Conservation (phyloP, 2,888 invertebrate genomes). For the Agelastica alni region DNA sequence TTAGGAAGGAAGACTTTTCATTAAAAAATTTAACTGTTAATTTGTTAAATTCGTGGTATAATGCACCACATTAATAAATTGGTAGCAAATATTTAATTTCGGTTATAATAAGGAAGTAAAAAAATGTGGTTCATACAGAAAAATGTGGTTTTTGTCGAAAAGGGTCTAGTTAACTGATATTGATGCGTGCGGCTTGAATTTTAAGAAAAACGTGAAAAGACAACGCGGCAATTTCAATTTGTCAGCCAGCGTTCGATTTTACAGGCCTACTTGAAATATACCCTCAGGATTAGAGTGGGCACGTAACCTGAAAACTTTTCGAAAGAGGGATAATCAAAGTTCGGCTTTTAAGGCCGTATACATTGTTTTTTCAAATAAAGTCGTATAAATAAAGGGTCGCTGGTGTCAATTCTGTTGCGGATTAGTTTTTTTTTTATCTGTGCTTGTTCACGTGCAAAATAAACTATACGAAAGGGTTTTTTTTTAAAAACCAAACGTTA, state of each 20-base stretch:
- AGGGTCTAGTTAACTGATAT: no score
- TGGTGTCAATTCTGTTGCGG: slow-evolving; percentile 11
- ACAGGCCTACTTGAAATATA: slow-evolving; percentile 42
- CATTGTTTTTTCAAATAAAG: slow-evolving; percentile 22
- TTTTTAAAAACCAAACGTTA: neutral
- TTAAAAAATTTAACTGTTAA: no score
- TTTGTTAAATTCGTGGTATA: no score
- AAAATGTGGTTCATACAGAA: no score
- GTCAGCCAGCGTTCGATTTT: slow-evolving; percentile 50
- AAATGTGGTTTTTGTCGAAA: no score
- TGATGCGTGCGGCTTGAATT: no score
- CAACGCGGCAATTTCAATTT: slow-evolving; percentile 53
- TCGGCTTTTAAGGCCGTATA: slow-evolving; percentile 20
- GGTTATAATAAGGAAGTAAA: no score
- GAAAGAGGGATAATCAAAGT: slow-evolving; percentile 32
- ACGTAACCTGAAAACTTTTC: slow-evolving; percentile 50
- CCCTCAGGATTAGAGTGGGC: slow-evolving; percentile 51
- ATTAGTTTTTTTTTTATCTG: slow-evolving; percentile 10
- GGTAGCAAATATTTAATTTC: no score
- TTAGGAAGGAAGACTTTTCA: no score
- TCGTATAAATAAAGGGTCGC: slow-evolving; percentile 23
- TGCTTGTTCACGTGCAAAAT: slow-evolving; percentile 11
- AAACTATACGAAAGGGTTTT: slow-evolving; percentile 9
- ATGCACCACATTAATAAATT: no score
- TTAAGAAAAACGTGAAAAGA: slow-evolving; percentile 30